Evolutionary conservation across 2,888 invertebrate species (phyloP), one percentile per base, ranked within the genome.

Genomic region (Drosophila atroscutellata): DNA sequence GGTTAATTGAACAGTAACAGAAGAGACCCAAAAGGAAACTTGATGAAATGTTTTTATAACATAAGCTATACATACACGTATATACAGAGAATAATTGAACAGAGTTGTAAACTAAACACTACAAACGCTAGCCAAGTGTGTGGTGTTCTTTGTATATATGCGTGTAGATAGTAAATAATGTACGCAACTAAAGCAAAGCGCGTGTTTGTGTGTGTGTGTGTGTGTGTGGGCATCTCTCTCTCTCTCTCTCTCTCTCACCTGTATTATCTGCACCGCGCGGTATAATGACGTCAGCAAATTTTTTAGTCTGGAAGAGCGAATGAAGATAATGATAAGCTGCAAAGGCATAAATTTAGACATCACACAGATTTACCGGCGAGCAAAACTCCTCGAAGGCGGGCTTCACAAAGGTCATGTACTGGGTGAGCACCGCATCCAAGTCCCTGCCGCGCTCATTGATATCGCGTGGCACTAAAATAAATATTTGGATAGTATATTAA

Each of bases 351-450:
- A 30, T n/a, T 1, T 13, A 26, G 11, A 24, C 18, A 9, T 39
- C 11, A 18, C 4, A 9, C 7, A 26, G 5, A 1, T 9, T 95
- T 94, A 98, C 98, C 75, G 99, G 99, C 83, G 98, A 95, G 92
- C 99, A 99, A 94, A 99, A 99, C 93, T 99, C 99, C 92, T 99
- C 99, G 93, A 99, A 99, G 3, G 99, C 99, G n/a, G 99, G 99
- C 93, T 99, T 99, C 3, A 99, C 99, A 92, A 97, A 98, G 90
- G 97, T 97, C 96, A 98, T 99, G 93, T 99, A 99, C 92, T 99
- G 99, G 91, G 97, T 97, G 36, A 99, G 94, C 13, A 99, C 98
- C 86, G 98, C 97, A 90, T 99, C 98, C 91, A 99, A 94, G 92
- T 98, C 98, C 47, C 99, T 94, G 1, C 98, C 98, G 76, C 98